Evolutionary conservation across 2,113 vertebrate species (phyloP), one percentile per base, ranked within the genome.

Genomic region (Mustela lutreola): DNA sequence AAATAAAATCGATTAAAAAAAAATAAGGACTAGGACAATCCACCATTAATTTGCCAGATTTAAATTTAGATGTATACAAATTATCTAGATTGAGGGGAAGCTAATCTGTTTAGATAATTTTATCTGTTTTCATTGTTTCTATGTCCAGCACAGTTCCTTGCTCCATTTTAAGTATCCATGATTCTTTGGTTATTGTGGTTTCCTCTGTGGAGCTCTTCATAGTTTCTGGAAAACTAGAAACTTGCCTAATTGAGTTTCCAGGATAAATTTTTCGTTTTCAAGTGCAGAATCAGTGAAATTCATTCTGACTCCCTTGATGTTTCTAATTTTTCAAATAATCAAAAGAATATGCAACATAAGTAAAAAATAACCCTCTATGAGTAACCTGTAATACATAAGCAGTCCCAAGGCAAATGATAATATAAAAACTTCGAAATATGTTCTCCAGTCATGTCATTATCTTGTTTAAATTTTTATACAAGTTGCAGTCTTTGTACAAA

Each of bases 191-290:
- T 80, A 85, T 12, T 96, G 8, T 80, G 39, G 21, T 97, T 93
- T 95, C 33, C 58, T 7, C 8, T 71, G 1, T 85, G 33, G 24
- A 94, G 22, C 53, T 65, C 91, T 96, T 92, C 91, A 28, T 91
- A 82, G 36, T 95, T 97, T 94, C 42, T 96, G 31, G 60, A 33
- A 80, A 73, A 93, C 50, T 92, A 26, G 19, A 93, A 95, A 78
- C 58, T 82, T 88, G 31, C 7, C 76, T 88, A 90, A 62, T 79
- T 96, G 58, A 94, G 62, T 88, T 96, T 92, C 28, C 42, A 92
- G 53, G n/a, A 56, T 96, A 53, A 92, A 85, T 80, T 85, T 97
- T 97, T 96, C 15, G 84, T 88, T 97, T 97, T 89, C 70, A 88
- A 58, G 28, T 95, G 24, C 94, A 53, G 71, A 91, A 28, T 89